These are phyloP conservation scores for Hydropsyche tenuis DNA, from an alignment of 1,140 invertebrate species.

Conservation along the genomic window DNA sequence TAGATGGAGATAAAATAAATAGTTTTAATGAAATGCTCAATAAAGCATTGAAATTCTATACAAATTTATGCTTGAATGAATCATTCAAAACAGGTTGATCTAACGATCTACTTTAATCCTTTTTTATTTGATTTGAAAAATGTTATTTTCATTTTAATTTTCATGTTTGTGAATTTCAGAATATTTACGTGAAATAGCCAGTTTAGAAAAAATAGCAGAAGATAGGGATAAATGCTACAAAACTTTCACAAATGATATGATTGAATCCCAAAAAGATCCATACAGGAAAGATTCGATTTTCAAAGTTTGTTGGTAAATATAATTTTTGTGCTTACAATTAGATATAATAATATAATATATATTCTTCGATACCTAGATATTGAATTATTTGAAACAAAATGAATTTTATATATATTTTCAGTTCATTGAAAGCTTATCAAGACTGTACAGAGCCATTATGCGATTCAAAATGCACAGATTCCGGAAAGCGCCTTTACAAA, in stretches of 20 bases:
- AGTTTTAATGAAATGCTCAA: not conserved
- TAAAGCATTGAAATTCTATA: not conserved
- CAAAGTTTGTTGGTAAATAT: conserved; percentile 8
- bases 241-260: not conserved
- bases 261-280: not conserved
- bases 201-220: not conserved
- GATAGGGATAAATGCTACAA: not conserved
- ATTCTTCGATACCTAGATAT: no score
- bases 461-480: not conserved
- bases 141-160: not conserved
- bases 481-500: not conserved
- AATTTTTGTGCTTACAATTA: no score
- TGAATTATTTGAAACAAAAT: not conserved
- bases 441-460: not conserved
- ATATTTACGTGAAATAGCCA: not conserved
- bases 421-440: not conserved
- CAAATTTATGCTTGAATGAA: not conserved
- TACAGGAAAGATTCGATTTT: not conserved
- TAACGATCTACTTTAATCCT: not conserved
- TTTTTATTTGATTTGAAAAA: not conserved
- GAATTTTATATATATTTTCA: not conserved
- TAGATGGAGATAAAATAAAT: not conserved
- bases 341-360: no score
- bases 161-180: not conserved
- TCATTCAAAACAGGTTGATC: not conserved